Conservation (phyloP, 1,140 invertebrate species). For the Drosophila busckii region DNA sequence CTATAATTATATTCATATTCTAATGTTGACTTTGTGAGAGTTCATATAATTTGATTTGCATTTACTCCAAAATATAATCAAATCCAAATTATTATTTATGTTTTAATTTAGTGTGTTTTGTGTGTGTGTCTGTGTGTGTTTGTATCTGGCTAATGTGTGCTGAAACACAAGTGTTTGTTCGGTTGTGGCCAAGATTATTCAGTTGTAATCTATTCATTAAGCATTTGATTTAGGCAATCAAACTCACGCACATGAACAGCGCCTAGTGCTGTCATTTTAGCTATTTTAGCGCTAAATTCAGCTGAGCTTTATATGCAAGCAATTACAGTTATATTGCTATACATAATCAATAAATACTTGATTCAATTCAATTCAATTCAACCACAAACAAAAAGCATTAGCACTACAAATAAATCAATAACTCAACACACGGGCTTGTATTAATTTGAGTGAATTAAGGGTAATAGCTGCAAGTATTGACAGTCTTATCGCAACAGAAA, state of each 20-base stretch:
- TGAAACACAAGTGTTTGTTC: conserved; percentile 1
- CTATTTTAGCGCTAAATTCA: too few species aligned
- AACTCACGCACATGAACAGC: too few species aligned
- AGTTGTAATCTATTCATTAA: conserved; percentile 74
- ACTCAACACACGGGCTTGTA: too few species aligned
- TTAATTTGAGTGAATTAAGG: conserved; percentile 21
- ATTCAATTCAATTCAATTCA: too few species aligned
- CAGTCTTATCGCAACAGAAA: too few species aligned
- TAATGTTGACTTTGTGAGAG: conserved; percentile 3
- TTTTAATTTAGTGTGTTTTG: conserved; percentile 55
- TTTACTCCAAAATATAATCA: conserved; percentile 27
- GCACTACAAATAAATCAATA: too few species aligned
- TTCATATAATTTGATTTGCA: conserved; percentile 44
- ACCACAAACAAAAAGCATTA: not conserved
- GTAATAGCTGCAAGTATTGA: too few species aligned
- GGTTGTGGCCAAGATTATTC: conserved; percentile 47
- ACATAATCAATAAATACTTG: too few species aligned
- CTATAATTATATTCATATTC: conserved; percentile 44
- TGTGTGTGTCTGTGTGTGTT: conserved; percentile 1
- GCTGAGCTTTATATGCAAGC: too few species aligned
- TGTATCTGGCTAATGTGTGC: conserved; percentile 1
- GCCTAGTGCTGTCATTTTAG: too few species aligned
- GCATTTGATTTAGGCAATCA: conserved; percentile 50
- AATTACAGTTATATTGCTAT: too few species aligned
- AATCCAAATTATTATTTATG: conserved; percentile 56